These are phyloP conservation scores for Cryptoleucopteryx plumbea DNA, from an alignment of 2,113 vertebrate species.

Conservation along the genomic window DNA sequence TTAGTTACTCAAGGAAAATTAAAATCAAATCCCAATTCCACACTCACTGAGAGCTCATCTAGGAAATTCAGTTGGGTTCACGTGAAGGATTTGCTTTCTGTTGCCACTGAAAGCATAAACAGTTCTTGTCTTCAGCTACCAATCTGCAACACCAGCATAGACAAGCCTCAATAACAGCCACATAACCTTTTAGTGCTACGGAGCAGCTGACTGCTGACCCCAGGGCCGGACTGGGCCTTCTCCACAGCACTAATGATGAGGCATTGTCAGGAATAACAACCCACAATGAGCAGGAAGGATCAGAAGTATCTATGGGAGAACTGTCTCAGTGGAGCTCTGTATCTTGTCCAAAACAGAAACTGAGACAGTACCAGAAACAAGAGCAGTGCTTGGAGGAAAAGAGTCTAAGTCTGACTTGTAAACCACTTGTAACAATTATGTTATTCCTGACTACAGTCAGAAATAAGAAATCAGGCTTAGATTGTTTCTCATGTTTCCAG, in stretches of 20 bases:
- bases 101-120: not conserved
- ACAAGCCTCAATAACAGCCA: not conserved
- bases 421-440: not conserved
- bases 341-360: not conserved
- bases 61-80: not conserved
- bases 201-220: not conserved
- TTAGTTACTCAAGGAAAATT: not conserved
- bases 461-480: not conserved
- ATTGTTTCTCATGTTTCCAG: not conserved
- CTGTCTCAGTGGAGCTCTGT: not conserved
- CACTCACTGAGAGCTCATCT: not conserved
- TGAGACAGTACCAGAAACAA: not conserved
- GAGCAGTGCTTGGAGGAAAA: not conserved
- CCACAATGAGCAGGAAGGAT: not conserved
- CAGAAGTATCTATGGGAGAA: not conserved
- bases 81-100: not conserved
- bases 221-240: not conserved
- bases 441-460: not conserved
- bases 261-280: not conserved
- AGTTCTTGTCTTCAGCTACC: not conserved
- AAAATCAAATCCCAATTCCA: not conserved
- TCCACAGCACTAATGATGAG: not conserved
- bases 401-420: not conserved
- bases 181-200: not conserved
- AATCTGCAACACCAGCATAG: fast-evolving